phyloP scores from a whole-genome alignment of 2,113 vertebrate species.

The Macquaria ambigua region DNA sequence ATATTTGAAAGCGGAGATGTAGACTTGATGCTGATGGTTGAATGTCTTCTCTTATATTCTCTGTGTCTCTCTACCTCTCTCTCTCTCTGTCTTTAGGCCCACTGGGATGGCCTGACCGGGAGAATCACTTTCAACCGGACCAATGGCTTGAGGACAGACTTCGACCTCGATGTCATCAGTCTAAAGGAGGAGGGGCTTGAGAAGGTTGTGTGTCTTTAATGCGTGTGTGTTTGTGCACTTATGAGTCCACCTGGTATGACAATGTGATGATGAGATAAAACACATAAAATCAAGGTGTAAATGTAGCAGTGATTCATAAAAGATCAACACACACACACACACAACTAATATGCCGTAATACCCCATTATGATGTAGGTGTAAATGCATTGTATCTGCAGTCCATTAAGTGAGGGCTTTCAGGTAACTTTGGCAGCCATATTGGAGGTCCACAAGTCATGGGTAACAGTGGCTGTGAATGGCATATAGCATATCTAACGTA shows the following conservation, averaged over 20 bases:
- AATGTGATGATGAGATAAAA: not conserved
- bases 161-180: slow-evolving; percentile 99
- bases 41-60: slow-evolving; percentile 65
- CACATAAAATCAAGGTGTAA: not conserved
- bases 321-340: not conserved
- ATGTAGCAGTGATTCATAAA: not conserved
- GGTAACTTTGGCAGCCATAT: not conserved
- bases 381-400: not conserved
- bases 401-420: not conserved
- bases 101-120: slow-evolving; percentile 99
- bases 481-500: not conserved
- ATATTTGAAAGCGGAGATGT: not conserved
- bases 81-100: slow-evolving; percentile 85
- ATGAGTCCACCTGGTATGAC: not conserved
- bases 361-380: not conserved
- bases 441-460: not conserved
- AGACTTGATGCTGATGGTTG: slow-evolving; percentile 34
- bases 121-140: slow-evolving; percentile 98
- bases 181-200: slow-evolving; percentile 98
- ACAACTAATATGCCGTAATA: not conserved
- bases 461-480: not conserved
- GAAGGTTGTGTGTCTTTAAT: slow-evolving; percentile 84
- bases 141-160: slow-evolving; percentile 97
- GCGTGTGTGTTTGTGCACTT: slow-evolving; percentile 8
- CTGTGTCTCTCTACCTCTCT: slow-evolving; percentile 33